Evolutionary conservation across 1,140 invertebrate genomes (phyloP), one percentile per base, ranked within the genome.

Genomic region (Platorchestia sp.): DNA sequence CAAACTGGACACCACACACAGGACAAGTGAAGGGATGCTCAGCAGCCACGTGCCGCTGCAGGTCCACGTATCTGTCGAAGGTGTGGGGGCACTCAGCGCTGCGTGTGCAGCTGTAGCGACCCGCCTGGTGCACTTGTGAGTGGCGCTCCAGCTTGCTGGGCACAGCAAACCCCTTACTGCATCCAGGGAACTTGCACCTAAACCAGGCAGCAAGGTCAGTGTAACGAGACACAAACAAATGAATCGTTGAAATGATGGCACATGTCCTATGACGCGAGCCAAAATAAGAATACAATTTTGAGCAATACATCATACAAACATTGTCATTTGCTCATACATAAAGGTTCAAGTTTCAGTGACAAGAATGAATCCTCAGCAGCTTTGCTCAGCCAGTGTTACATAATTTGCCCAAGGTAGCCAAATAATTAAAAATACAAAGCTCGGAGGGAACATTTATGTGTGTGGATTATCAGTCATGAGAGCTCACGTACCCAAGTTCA

Each of bases 61-160:
- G 75, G 75, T 95, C 95, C 1, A 47, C 19, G 41, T 95, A 95
- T 40, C 45, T 43, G 53, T 95, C 95, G 51, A 95, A 95, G 59
- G 86, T 95, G 3, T 36, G 16, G 5, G 47, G 42, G 42, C 95
- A 95, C 40, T 86, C 45, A 42, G n/a, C 95, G 86, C 45, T 41
- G n/a, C 91, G 90, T 0, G 44, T 45, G 75, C 95, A 95, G 16
- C 59, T n/a, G 44, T 95, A 95, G n/a, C 95, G 44, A 42, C 91
- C 95, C 44, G 93, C 87, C 51, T 90, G 53, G 51, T 95, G 95
- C 75, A 47, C 45, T 43, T 53, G 95, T 41, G 51, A 22, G 59
- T 95, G 95, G 19, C 95, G 86, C 53, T 95, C 95, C 90, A 95
- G 95, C 36, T 86, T 86, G 45, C 95, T 95, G 59, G 95, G 95